Evolutionary conservation across 2,113 vertebrate genomes (phyloP), one percentile per base, ranked within the genome.

Genomic region (Solea senegalensis): DNA sequence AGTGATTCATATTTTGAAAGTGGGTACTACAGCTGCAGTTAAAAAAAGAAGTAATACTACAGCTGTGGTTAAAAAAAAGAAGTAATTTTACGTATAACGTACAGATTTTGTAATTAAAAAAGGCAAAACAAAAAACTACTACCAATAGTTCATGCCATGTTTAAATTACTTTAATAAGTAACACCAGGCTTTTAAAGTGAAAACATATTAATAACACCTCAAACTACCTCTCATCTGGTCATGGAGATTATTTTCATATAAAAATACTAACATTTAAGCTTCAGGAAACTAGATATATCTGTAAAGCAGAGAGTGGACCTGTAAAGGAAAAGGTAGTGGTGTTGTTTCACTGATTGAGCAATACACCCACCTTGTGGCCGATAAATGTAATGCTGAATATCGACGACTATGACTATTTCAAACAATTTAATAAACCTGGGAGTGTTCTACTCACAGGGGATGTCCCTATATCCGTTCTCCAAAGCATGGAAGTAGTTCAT

Each of bases 401-500:
- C 2, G 21, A 21, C 21, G 21, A 21, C 21, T 7, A 78, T 5
- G 2, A 10, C 14, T 12, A 13, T 48, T 48, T 48, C 14, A 10
- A 10, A 48, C 45, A 58, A 11, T 62, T 41, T 15, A 0, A 72
- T 7, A 50, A 54, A 41, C 9, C 43, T 4, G 41, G 46, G 39
- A 28, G 56, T 21, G 5, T 39, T 72, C 12, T 90, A 96, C 98
- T 98, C 89, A 99, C 98, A 99, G 72, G 98, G 97, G 75, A 99
- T 99, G 79, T 98, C 96, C 88, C 97, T 92, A 91, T 99, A 99
- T 70, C 98, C 98, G 39, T 95, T 97, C 90, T 99, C 97, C 94
- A 99, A 90, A 52, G 97, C 97, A 54, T 97, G 96, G 87, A 99
- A 99, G 78, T 98, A 99, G 91, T 99, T 99, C 97, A 99, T 97